Evolutionary conservation across 2,113 vertebrate genomes (phyloP).

Genomic region (Aspiorhynchus laticeps): DNA sequence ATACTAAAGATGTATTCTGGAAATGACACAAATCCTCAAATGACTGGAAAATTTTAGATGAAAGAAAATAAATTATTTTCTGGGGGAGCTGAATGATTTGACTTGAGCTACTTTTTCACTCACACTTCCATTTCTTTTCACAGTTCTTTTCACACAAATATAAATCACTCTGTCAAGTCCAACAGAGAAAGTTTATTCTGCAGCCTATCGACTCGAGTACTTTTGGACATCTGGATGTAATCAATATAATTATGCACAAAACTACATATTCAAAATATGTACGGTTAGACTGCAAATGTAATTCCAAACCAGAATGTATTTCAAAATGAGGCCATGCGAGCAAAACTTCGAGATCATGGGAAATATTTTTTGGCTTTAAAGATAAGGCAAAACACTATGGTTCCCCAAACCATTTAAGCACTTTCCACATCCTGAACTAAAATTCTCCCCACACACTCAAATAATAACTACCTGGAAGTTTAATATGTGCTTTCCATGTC

Average conservation of each 20-base stretch:
- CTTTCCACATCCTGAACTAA: neutral
- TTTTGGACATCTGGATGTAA: slow-evolving; percentile 53
- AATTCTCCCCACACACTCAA: neutral
- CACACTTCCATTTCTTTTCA: neutral
- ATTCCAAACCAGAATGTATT: slow-evolving; percentile 41
- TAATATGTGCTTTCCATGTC: slow-evolving; percentile 88
- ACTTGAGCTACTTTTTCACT: slow-evolving; percentile 6
- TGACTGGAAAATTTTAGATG: neutral
- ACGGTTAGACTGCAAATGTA: slow-evolving; percentile 43
- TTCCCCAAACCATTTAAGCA: neutral
- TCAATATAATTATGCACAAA: slow-evolving; percentile 50
- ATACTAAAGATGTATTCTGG: neutral
- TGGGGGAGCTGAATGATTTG: neutral
- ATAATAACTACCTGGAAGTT: slow-evolving; percentile 82
- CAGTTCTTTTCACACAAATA: neutral
- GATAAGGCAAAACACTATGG: neutral
- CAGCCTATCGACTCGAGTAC: neutral
- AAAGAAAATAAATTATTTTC: slow-evolving; percentile 15
- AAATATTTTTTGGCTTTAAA: slow-evolving; percentile 15
- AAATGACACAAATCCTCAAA: neutral
- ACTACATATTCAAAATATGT: slow-evolving; percentile 51
- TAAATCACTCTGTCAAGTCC: neutral
- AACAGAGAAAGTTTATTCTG: neutral
- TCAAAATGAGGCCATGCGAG: slow-evolving; percentile 7
- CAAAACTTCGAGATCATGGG: slow-evolving; percentile 18